Base-by-base conservation (phyloP, 2,113 vertebrate species). In the Xiphophorus hellerii region DNA sequence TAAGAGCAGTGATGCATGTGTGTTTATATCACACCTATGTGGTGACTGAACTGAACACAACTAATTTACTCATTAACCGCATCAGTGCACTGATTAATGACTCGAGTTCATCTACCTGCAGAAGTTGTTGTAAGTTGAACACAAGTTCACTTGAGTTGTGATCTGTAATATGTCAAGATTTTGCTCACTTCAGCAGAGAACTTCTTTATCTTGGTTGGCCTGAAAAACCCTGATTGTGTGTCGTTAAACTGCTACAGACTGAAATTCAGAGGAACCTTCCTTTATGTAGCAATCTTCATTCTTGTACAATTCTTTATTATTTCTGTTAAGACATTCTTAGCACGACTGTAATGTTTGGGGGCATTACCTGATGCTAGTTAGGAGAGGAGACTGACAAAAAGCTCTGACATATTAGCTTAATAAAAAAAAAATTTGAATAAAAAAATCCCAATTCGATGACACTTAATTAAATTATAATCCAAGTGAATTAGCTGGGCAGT, bases 1-100 rank as follows among this genome's bases (percentile, higher is more conserved):
- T 68, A 69, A 74, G 71, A 78, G 73, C 71, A 51, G 25, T 44
- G 39, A 37, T 22, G 13, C 5, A 1, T 48, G 44, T 31, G n/a
- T 44, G n/a, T 70, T 25, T 20, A 28, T 66, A 5, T 12, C 11
- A 13, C 15, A 66, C 48, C 51, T 25, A 6, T 62, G 29, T 60
- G 25, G n/a, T 0, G 70, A 58, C 64, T 73, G 37, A 68, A 71
- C n/a, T 62, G 60, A 69, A 62, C 27, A 30, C 11, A 6, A 31
- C 13, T 44, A 72, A 63, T 37, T 44, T 25, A 25, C 31, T 72
- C 37, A 63, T 63, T 31, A 29, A 72, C 30, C 22, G 33, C 33
- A 72, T 72, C 35, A 30, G 27, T 12, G 58, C 54, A 35, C 22
- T 72, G 17, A 72, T 42, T 63, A 30, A 69, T 48, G 17, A 71